phyloP scores from a whole-genome alignment of 2,797 vertebrate species.

The Nyctibius grandis region DNA sequence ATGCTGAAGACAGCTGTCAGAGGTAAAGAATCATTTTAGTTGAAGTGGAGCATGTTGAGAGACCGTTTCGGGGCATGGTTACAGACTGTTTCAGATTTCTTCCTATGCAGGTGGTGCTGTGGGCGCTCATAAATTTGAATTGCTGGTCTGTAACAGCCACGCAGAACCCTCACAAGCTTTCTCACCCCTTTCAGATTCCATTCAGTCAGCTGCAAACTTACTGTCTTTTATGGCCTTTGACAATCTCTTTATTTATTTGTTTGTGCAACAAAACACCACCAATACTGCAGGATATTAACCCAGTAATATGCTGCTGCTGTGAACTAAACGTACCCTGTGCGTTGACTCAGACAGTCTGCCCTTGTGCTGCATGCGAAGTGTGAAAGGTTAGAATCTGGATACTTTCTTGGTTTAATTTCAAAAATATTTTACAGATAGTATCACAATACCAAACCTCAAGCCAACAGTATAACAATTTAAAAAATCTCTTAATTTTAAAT shows the following conservation, averaged over 20 bases:
- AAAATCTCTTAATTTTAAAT: conserved; percentile 46
- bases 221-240: not conserved
- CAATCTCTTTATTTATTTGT: not conserved
- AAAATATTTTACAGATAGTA: conserved; percentile 24
- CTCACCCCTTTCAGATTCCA: not conserved
- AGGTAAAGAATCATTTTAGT: not conserved
- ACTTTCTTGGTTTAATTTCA: conserved; percentile 7
- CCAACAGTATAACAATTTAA: conserved; percentile 12
- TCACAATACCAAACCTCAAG: not conserved
- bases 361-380: not conserved
- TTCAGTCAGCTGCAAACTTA: not conserved
- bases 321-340: not conserved
- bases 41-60: not conserved
- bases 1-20: not conserved
- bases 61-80: not conserved
- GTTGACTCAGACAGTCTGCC: not conserved
- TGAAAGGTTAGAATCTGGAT: not conserved
- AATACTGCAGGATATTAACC: not conserved
- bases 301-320: not conserved
- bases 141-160: not conserved
- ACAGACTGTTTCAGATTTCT: not conserved
- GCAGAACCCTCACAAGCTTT: not conserved
- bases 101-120: not conserved
- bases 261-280: not conserved
- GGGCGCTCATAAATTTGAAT: conserved; percentile 19